phyloP scores from a whole-genome alignment of 1,140 invertebrate species.

The Meteorus sp. region DNA sequence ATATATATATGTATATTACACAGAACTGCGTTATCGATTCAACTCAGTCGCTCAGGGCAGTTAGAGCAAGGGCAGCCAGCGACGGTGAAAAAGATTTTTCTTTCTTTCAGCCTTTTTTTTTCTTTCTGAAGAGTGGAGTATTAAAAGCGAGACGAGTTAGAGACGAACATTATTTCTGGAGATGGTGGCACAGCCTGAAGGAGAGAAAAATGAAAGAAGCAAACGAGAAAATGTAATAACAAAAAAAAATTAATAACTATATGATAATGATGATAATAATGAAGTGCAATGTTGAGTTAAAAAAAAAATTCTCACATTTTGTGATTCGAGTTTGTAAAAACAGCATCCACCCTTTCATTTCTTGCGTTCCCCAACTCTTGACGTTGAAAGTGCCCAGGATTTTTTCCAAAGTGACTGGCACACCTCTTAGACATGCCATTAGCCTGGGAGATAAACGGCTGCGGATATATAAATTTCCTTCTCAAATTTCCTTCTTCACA shows the following conservation, averaged over 20 bases:
- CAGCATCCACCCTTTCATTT: neutral
- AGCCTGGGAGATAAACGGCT: slow-evolving; percentile 15
- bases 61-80: no score
- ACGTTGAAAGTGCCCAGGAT: neutral
- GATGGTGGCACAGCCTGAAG: neutral
- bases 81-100: no score
- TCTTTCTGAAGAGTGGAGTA: no score
- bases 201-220: neutral
- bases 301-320: no score
- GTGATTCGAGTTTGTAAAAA: neutral
- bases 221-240: no score
- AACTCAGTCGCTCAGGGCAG: neutral
- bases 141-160: neutral
- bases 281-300: no score
- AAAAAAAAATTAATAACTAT: no score
- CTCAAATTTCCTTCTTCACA: slow-evolving; percentile 23
- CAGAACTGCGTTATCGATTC: slow-evolving; percentile 12
- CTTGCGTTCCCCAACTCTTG: neutral
- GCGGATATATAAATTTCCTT: slow-evolving; percentile 23
- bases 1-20: neutral
- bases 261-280: no score
- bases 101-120: no score
- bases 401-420: slow-evolving; percentile 27
- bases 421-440: slow-evolving; percentile 21
- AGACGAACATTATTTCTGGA: neutral